These are phyloP conservation scores for Cinclus mexicanus DNA, from an alignment of 2,113 vertebrate species.

Conservation along the genomic window DNA sequence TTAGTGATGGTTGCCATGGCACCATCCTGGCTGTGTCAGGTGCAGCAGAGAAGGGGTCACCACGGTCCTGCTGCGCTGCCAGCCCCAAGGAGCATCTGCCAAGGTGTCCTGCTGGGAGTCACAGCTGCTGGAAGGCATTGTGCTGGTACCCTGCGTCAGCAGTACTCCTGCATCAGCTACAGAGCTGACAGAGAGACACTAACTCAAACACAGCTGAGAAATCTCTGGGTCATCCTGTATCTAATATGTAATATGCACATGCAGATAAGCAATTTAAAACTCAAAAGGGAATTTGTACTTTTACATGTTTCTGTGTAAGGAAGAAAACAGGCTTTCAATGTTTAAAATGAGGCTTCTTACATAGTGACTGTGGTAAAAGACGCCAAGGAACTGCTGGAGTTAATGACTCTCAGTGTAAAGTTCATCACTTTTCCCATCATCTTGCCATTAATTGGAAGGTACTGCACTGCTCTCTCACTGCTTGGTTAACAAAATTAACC, in stretches of 20 bases:
- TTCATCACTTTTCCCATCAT: not conserved
- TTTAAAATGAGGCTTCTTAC: not conserved
- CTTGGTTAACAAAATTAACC: not conserved
- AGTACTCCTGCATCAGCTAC: not conserved
- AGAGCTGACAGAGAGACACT: not conserved
- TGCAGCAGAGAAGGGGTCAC: accelerated
- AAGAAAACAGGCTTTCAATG: not conserved
- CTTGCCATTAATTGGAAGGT: not conserved
- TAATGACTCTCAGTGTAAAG: not conserved
- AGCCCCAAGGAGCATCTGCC: not conserved
- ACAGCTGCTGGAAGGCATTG: not conserved
- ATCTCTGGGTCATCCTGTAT: not conserved
- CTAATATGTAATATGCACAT: no score
- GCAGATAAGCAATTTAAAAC: not conserved
- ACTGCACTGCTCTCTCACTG: not conserved
- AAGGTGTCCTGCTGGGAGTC: not conserved
- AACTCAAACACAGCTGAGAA: not conserved
- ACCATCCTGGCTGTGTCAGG: not conserved
- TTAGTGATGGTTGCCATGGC: not conserved
- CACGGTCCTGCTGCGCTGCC: no score
- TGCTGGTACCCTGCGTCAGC: not conserved
- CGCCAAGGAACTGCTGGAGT: not conserved
- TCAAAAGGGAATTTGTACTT: not conserved
- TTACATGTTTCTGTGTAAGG: not conserved
- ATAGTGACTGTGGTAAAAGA: not conserved